A percentile compares a stretch with the other conserved stretches of the same genome.
Conservation (phyloP, 2,113 vertebrate species). For the Poeciliopsis occidentalis region DNA sequence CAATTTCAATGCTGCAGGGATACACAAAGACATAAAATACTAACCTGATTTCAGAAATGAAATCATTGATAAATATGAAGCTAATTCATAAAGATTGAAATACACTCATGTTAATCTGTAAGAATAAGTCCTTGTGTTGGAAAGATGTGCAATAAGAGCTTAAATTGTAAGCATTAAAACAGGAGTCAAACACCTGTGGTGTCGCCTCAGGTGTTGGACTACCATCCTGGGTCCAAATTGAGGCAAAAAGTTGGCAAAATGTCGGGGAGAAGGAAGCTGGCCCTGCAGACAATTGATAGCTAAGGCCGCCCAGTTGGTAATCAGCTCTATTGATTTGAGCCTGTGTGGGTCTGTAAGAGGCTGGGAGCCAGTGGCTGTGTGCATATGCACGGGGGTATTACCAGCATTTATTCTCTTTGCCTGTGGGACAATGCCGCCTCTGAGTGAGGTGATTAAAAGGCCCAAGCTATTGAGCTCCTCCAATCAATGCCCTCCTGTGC, state of each 20-base stretch:
- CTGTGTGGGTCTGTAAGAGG: conserved; percentile 58
- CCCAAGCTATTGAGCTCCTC: conserved; percentile 74
- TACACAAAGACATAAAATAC: background rate
- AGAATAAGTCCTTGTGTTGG: background rate
- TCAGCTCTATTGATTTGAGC: conserved; percentile 80
- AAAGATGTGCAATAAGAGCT: background rate
- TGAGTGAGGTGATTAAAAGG: conserved; percentile 81
- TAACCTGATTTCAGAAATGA: background rate
- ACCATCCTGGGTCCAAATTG: conserved; percentile 10
- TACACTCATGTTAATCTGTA: background rate
- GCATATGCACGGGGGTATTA: conserved; percentile 78
- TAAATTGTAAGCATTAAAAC: background rate
- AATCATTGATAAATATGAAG: background rate
- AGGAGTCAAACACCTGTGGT: background rate
- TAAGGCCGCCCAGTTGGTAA: conserved; percentile 73
- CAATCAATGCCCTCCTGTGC: conserved; percentile 78
- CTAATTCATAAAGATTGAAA: background rate
- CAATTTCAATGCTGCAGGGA: background rate
- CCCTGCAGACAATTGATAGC: conserved; percentile 63
- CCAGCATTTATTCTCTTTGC: conserved; percentile 68
- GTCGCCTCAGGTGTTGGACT: conserved; percentile 1
- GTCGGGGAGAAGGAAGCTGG: conserved; percentile 9
- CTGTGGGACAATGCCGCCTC: conserved; percentile 76
- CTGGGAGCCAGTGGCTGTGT: conserved; percentile 62
- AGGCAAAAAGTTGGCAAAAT: conserved; percentile 33